These are phyloP conservation scores for Catalaphyllia jardinei DNA, from an alignment of 64 coral and sea anemone genomes.

Conservation along the genomic window DNA sequence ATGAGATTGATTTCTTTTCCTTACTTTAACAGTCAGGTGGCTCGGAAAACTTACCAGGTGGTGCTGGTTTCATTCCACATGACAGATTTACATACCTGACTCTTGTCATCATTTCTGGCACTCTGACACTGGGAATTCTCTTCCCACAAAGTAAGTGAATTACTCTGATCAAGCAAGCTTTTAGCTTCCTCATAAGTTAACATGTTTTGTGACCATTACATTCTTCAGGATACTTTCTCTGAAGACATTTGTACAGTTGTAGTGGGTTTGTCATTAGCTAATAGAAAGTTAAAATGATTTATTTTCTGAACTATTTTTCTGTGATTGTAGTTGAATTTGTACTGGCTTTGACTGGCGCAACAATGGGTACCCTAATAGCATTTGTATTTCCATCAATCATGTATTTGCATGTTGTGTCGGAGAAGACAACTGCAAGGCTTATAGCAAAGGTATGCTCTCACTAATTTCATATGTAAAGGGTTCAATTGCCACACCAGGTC, in stretches of 20 bases:
- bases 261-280: no score
- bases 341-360: slow-evolving; percentile 90
- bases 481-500: neutral
- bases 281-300: no score
- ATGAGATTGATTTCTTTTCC: neutral
- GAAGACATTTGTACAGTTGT: no score
- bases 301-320: no score
- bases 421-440: slow-evolving; percentile 57
- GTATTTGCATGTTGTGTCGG: slow-evolving; percentile 67
- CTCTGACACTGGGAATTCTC: slow-evolving; percentile 77
- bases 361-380: slow-evolving; percentile 87
- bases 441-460: slow-evolving; percentile 44
- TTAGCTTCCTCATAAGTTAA: neutral
- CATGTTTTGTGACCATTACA: no score
- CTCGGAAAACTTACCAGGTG: slow-evolving; percentile 84
- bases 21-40: slow-evolving; percentile 53
- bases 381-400: slow-evolving; percentile 82
- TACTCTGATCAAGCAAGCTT: neutral
- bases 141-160: slow-evolving; percentile 85
- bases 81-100: slow-evolving; percentile 89
- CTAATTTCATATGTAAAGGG: neutral
- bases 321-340: slow-evolving; percentile 91
- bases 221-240: no score
- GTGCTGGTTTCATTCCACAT: slow-evolving; percentile 77
- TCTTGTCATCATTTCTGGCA: slow-evolving; percentile 54